Base-by-base conservation (phyloP, 64 coral and sea anemone genomes). In the Acropora yongei region DNA sequence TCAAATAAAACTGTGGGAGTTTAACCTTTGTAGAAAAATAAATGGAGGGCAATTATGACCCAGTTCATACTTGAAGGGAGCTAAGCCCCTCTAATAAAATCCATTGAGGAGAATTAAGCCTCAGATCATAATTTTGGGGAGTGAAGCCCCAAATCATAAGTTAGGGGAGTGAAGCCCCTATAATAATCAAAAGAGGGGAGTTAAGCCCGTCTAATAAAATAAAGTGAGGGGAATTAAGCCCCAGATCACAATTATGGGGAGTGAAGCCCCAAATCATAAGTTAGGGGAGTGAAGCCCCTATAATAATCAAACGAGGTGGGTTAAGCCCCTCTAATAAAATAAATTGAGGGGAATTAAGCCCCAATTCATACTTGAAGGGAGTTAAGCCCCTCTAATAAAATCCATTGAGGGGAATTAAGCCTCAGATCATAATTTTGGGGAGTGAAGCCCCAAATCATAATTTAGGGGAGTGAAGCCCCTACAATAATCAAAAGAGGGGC, bases 151-250 rank as follows among this genome's bases (percentile, higher is more conserved):
- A 69, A 69, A 69, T 53, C 3, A 53, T 71, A 71, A 71, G 8
- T 30, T 3, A 71, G 67, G 19, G 67, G 67, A 17, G 14, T 71
- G 1, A 71, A 71, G 67, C 67, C 67, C 19, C 50, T 8, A 53
- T 53, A 53, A 53, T 8, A 53, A 71, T 18, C 19, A 71, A 7
- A 71, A 7, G 13, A 16, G 19, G 67, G 67, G 67, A 71, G 1
- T 71, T 71, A 71, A 71, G 67, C 67, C 67, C 67, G 4, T 71
- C 14, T 7, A 71, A 71, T 71, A 71, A 71, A 71, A 71, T 71
- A 71, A 71, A 71, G 4, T 71, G 13, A 2, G 19, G 67, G 67
- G 13, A 71, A 18, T 7, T 18, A 14, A 71, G 13, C 67, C 67
- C 67, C 50, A 53, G 8, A 4, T 53, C 50, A 53, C 8, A 53